Base-by-base conservation (phyloP, 2,888 invertebrate species). In the Zaprionus bogoriensis region DNA sequence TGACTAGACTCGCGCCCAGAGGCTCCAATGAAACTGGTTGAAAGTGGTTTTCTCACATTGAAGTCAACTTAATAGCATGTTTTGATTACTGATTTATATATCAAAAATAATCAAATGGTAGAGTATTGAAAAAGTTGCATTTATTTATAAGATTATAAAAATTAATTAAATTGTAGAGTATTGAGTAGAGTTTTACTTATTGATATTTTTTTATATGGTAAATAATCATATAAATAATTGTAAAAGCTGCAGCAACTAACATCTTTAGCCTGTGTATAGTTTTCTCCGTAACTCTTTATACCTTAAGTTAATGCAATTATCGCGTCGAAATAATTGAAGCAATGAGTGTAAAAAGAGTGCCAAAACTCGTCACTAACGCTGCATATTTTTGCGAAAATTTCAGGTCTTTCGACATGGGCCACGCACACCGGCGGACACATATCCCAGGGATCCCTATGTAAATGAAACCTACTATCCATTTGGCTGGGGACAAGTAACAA, bases 401-500 rank as follows among this genome's bases (percentile, higher is more conserved):
- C 88, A 96, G 95, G 91, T 96, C 45, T 95, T 93, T 90, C 92
- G 96, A 53, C 97, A 97, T 92, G 96, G 96, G 17, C 94, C 94
- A 67, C 92, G 97, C 85, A 95, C 96, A 62, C 96, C 96, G 3
- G 94, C 94, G 23, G 93, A 93, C 70, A 94, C 95, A 2, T 97
- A 95, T 88, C 95, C 95, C 2, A 94, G 92, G 63, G 96, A 96
- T 91, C 94, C 94, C 0, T 92, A 91, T 81, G 88, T 92, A 48
- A 93, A 95, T 82, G 92, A 94, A 69, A 92, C 93, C 10, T 93
- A 93, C 87, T 94, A 94, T 92, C 96, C 96, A 7, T 93, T 93
- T 69, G 96, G 96, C 48, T 96, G 94, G 93, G 96, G 96, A 48
- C 95, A 96, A 89, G 90, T 97, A 45, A 96, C 96, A 36, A 94